Percentiles rank a stretch among this genome's conserved stretches.
These are phyloP conservation scores for Dendrolimus punctatus DNA, from an alignment of 1,140 invertebrate species.

Conservation along the genomic window DNA sequence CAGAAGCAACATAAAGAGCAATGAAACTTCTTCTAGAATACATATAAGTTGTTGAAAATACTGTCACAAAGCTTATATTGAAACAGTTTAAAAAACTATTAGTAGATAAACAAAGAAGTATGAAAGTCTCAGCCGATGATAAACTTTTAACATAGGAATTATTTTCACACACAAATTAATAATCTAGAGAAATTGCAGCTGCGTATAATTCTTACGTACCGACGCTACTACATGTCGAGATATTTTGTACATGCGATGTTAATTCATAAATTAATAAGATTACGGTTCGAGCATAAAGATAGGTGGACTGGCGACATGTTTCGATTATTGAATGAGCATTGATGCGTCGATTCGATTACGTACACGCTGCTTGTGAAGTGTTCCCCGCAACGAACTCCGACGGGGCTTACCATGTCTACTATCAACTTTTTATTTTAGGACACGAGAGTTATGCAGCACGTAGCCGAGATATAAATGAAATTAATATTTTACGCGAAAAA, in stretches of 20 bases:
- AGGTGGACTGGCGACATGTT: conserved; percentile 24
- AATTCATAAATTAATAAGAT: conserved; percentile 28
- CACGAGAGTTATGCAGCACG: too few relatives aligned
- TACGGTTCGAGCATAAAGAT: conserved; percentile 28
- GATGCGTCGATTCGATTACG: conserved; percentile 46
- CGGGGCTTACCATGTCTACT: conserved; percentile 21
- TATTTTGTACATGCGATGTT: neutral
- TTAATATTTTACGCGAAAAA: too few relatives aligned
- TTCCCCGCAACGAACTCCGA: conserved; percentile 12
- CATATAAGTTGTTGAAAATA: too few relatives aligned
- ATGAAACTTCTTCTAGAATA: too few relatives aligned
- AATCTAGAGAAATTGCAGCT: neutral
- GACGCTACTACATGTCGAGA: neutral
- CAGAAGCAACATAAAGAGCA: too few relatives aligned
- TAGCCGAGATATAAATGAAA: too few relatives aligned
- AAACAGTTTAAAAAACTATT: too few relatives aligned
- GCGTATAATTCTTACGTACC: neutral
- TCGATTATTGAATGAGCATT: conserved; percentile 43
- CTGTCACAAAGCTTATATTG: too few relatives aligned
- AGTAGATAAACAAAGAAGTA: too few relatives aligned
- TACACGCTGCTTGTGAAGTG: conserved; percentile 20
- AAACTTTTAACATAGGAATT: too few relatives aligned
- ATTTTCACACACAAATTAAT: neutral
- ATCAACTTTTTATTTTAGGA: conserved; percentile 27
- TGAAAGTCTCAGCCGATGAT: too few relatives aligned